Evolutionary conservation across 2,888 invertebrate genomes (phyloP).

Genomic region (Hartigia nigra): DNA sequence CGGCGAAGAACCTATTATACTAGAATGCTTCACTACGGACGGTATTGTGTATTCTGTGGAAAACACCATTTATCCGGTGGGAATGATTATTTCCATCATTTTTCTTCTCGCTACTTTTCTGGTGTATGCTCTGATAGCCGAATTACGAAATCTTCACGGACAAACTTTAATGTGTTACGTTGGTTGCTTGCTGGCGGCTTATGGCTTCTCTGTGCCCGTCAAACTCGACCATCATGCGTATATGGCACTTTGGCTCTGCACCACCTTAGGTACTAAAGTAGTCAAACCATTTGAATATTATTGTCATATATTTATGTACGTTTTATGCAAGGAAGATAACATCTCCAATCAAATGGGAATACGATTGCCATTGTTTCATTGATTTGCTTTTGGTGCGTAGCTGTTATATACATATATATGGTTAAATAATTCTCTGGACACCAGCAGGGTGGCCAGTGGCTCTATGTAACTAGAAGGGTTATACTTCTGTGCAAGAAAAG

Average conservation of each 20-base stretch:
- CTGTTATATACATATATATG: not conserved
- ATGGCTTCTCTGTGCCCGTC: not conserved
- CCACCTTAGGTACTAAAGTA: constrained; percentile 31
- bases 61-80: constrained; percentile 45
- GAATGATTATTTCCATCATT: constrained; percentile 78
- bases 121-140: constrained; percentile 79
- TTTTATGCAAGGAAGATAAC: not conserved
- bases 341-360: not conserved
- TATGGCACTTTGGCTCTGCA: constrained; percentile 28
- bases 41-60: not conserved
- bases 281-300: not conserved
- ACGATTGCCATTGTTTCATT: not conserved
- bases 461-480: too few relatives aligned
- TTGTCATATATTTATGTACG: not conserved
- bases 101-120: constrained; percentile 79
- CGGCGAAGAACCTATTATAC: constrained; percentile 14
- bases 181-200: constrained; percentile 68
- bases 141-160: constrained; percentile 82
- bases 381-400: not conserved
- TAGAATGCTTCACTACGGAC: constrained; percentile 19
- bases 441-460: too few relatives aligned
- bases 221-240: constrained; percentile 7
- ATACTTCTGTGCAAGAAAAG: too few relatives aligned
- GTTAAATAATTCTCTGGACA: too few relatives aligned
- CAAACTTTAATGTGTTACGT: constrained; percentile 82